Evolutionary conservation across 2,797 vertebrate genomes (phyloP).

Genomic region (Epinephelus awoara): DNA sequence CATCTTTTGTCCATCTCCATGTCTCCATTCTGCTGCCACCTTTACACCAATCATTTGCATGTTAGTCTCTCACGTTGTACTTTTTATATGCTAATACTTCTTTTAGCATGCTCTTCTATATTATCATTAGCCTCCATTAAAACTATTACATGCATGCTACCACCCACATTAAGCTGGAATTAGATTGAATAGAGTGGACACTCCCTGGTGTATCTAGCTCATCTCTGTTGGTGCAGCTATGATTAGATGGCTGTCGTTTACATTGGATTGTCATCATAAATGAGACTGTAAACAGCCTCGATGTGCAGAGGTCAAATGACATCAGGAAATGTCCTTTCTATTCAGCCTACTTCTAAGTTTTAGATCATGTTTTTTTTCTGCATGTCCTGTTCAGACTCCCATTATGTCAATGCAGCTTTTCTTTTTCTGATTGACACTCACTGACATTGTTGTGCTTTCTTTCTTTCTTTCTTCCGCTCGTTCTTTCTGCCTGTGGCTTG

Average conservation of each 20-base stretch:
- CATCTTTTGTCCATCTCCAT: slow-evolving; percentile 26
- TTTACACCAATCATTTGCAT: slow-evolving; percentile 66
- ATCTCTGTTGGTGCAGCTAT: not conserved
- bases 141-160: slow-evolving; percentile 51
- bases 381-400: slow-evolving; percentile 86
- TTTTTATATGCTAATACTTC: slow-evolving; percentile 49
- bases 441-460: slow-evolving; percentile 97
- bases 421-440: slow-evolving; percentile 94
- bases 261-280: not conserved
- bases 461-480: slow-evolving; percentile 91
- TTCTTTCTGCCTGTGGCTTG: slow-evolving; percentile 97
- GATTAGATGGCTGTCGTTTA: not conserved
- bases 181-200: slow-evolving; percentile 54
- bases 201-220: slow-evolving; percentile 24
- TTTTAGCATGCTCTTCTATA: slow-evolving; percentile 52
- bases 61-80: slow-evolving; percentile 50
- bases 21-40: slow-evolving; percentile 44
- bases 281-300: not conserved
- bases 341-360: slow-evolving; percentile 53
- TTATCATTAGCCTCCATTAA: slow-evolving; percentile 47
- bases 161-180: slow-evolving; percentile 48
- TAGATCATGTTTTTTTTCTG: slow-evolving; percentile 77
- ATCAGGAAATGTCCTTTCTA: slow-evolving; percentile 57
- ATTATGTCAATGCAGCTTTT: slow-evolving; percentile 91
- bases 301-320: not conserved